Evolutionary conservation across 2,888 invertebrate species (phyloP).

Genomic region (Autographa pulchrina): DNA sequence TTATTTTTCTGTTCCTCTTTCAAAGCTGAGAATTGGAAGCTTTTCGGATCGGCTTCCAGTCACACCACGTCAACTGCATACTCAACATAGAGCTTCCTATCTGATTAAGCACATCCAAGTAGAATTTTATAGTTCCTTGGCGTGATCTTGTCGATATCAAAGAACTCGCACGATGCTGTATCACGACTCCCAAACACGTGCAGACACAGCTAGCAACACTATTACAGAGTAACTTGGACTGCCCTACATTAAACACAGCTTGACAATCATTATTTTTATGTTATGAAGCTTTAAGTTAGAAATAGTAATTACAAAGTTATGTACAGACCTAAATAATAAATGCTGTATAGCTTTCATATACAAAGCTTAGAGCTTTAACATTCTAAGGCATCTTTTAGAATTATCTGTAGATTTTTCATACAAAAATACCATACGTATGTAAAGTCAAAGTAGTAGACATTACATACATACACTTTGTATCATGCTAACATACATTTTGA

Average conservation of each 20-base stretch:
- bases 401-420: no score
- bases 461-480: no score
- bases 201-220: conserved; percentile 54
- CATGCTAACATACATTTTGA: no score
- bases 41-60: background rate
- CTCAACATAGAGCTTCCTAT: background rate
- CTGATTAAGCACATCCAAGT: background rate
- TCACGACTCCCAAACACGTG: conserved; percentile 68
- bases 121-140: conserved; percentile 55
- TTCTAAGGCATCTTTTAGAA: no score
- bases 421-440: no score
- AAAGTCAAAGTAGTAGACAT: no score
- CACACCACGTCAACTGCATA: background rate
- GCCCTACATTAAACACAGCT: conserved; percentile 48
- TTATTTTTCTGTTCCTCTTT: no score
- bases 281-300: background rate
- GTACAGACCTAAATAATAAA: no score
- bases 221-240: conserved; percentile 57
- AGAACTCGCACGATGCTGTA: conserved; percentile 63
- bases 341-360: no score
- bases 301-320: no score
- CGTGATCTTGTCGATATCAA: conserved; percentile 63
- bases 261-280: conserved; percentile 14
- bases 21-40: background rate
- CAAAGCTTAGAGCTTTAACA: no score